Conservation (phyloP, 2,888 invertebrate genomes). For the Machimus atricapillus region DNA sequence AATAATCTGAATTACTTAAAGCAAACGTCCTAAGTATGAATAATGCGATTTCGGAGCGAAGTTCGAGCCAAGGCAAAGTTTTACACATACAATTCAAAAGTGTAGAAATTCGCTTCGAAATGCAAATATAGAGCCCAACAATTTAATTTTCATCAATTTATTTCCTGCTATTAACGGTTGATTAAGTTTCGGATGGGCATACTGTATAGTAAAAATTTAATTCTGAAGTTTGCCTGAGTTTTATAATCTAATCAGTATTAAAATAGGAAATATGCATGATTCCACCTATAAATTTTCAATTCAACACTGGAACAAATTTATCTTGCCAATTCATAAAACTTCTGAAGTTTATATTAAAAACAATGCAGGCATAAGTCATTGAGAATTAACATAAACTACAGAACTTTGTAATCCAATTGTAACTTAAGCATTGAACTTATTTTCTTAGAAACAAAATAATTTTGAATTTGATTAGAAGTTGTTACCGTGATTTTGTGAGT, state of each 20-base stretch:
- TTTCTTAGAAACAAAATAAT: constrained; percentile 48
- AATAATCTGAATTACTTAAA: neutral
- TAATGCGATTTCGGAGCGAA: neutral
- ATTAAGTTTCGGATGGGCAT: neutral
- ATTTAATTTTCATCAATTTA: neutral
- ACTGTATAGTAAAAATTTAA: neutral
- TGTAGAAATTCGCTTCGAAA: neutral
- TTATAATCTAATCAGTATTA: constrained; percentile 3
- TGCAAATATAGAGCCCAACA: neutral
- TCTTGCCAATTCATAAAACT: constrained; percentile 40
- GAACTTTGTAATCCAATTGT: constrained; percentile 29
- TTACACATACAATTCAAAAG: neutral
- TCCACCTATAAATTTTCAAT: constrained; percentile 49
- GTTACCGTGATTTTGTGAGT: constrained; percentile 67
- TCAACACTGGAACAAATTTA: constrained; percentile 26
- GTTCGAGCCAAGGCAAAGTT: neutral
- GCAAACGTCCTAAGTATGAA: neutral
- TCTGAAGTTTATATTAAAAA: constrained; percentile 47
- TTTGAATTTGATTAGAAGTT: constrained; percentile 53
- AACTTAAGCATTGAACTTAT: constrained; percentile 30
- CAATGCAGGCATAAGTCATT: neutral
- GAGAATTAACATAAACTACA: constrained; percentile 46
- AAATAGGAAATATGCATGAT: constrained; percentile 48
- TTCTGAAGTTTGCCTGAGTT: neutral
- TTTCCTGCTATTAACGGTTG: neutral